These are phyloP conservation scores for Euura saliciscinereae DNA, from an alignment of 1,140 invertebrate genomes.

Conservation along the genomic window DNA sequence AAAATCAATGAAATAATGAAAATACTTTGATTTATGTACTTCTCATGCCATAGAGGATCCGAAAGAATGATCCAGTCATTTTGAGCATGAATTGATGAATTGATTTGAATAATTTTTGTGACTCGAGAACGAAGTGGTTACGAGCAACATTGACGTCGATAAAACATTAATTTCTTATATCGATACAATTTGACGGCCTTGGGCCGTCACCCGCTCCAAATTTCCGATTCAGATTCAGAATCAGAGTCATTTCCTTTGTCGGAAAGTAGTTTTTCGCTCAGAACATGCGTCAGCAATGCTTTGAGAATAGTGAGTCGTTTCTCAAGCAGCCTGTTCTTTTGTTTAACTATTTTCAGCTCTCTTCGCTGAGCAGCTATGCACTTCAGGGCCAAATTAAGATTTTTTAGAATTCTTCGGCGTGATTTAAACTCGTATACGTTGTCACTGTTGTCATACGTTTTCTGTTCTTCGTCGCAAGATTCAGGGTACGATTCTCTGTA, in stretches of 20 bases:
- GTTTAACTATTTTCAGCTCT: not conserved
- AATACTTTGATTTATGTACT: no score
- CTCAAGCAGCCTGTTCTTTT: not conserved
- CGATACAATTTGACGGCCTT: no score
- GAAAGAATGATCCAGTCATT: no score
- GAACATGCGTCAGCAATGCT: not conserved
- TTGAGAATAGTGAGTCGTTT: not conserved
- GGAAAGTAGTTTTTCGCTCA: not conserved
- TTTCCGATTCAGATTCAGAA: not conserved
- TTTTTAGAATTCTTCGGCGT: not conserved
- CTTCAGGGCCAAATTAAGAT: not conserved
- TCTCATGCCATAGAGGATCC: no score
- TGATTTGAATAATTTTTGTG: no score
- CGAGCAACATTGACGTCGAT: no score
- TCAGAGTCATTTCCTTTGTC: not conserved
- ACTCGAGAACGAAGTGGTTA: no score
- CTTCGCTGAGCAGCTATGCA: not conserved
- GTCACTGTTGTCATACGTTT: not conserved
- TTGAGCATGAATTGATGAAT: no score
- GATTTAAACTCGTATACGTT: slow-evolving; percentile 1
- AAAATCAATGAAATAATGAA: no score
- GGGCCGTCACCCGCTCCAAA: not conserved
- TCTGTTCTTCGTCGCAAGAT: not conserved
- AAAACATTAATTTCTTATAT: no score
- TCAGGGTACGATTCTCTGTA: not conserved